These are phyloP conservation scores for Drosophila acutilabella DNA, from an alignment of 2,888 invertebrate genomes.

Conservation along the genomic window DNA sequence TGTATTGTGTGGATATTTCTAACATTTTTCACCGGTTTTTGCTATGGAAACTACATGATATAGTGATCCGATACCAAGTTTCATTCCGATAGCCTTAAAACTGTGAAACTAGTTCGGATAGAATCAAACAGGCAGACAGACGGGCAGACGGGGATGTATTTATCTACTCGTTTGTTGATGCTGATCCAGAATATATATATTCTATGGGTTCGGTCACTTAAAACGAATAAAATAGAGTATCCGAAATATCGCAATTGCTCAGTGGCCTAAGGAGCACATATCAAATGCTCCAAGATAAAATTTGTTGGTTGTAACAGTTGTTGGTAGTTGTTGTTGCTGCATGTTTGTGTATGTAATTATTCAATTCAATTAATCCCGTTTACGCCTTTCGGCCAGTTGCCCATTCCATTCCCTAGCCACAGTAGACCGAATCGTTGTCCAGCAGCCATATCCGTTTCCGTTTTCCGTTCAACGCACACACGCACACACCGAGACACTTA, in stretches of 20 bases:
- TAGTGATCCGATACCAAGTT: too few species aligned
- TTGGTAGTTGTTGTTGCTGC: constrained; percentile 15
- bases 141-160: too few species aligned
- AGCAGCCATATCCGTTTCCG: constrained; percentile 74
- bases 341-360: constrained; percentile 71
- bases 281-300: constrained; percentile 10
- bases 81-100: too few species aligned
- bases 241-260: background rate
- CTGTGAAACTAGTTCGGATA: too few species aligned
- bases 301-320: constrained; percentile 13
- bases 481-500: constrained; percentile 7
- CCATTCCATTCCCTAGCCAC: constrained; percentile 7
- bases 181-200: too few species aligned
- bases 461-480: constrained; percentile 48
- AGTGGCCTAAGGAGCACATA: constrained; percentile 1
- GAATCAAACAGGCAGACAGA: too few species aligned
- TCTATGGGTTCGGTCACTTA: too few species aligned
- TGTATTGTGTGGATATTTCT: too few species aligned
- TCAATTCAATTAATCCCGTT: constrained; percentile 80
- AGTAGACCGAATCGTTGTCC: constrained; percentile 56
- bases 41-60: too few species aligned
- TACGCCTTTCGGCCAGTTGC: constrained; percentile 57
- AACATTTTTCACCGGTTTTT: too few species aligned
- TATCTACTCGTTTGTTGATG: too few species aligned
- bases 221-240: background rate